These are phyloP conservation scores for Lepas anatifera DNA, from an alignment of 2,888 invertebrate species.

Conservation along the genomic window DNA sequence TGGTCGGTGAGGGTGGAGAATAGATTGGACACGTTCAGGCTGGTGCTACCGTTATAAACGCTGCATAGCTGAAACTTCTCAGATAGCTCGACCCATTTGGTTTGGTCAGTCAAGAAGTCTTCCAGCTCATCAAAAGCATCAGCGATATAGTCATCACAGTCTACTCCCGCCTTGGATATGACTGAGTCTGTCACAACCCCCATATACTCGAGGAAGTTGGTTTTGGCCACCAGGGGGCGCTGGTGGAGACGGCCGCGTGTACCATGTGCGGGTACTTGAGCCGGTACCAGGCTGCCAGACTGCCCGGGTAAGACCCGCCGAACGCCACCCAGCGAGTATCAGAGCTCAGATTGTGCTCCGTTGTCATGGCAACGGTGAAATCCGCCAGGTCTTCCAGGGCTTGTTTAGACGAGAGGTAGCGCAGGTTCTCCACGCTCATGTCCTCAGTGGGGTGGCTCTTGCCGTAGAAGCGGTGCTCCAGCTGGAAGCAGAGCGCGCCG, in stretches of 20 bases:
- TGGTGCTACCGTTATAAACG: conserved; percentile 47
- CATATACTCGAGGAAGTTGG: conserved; percentile 51
- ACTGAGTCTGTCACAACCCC: neutral
- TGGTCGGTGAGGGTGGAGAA: conserved; percentile 69
- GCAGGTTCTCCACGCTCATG: conserved; percentile 61
- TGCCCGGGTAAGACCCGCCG: conserved; percentile 91
- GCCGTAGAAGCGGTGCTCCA: conserved; percentile 91
- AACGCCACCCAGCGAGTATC: conserved; percentile 76
- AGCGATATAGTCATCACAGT: neutral
- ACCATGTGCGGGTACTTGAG: conserved; percentile 74
- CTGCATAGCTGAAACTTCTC: conserved; percentile 46
- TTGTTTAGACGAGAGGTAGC: conserved; percentile 51
- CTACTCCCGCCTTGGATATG: neutral
- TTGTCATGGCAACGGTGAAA: conserved; percentile 63
- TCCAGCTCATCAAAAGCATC: neutral
- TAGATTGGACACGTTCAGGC: conserved; percentile 62
- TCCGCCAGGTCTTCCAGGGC: conserved; percentile 65
- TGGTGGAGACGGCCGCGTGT: conserved; percentile 72
- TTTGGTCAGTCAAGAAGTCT: neutral
- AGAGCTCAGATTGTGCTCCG: conserved; percentile 43
- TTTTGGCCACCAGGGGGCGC: conserved; percentile 71
- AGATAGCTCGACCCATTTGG: neutral
- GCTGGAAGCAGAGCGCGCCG: conserved; percentile 67
- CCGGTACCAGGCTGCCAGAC: conserved; percentile 77
- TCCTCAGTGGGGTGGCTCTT: conserved; percentile 75